Evolutionary conservation across 2,888 invertebrate genomes (phyloP).

Genomic region (Polietes domitor): DNA sequence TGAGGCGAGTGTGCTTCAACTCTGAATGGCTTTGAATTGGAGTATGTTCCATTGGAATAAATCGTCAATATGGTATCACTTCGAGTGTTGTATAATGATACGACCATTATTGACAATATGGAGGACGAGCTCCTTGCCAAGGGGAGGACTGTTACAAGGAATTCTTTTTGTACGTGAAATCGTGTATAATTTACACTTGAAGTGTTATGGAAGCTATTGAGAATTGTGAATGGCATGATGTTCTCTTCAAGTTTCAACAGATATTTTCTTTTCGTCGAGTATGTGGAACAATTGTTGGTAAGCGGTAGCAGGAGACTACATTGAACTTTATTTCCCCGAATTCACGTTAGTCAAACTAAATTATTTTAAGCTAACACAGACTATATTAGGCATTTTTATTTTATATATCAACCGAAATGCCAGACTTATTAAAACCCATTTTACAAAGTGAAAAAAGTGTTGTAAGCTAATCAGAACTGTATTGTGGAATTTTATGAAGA

Average conservation of each 20-base stretch:
- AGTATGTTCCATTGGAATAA: slow-evolving; percentile 28
- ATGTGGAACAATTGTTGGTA: too few species aligned
- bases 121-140: not conserved
- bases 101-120: not conserved
- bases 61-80: slow-evolving; percentile 31
- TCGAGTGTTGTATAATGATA: slow-evolving; percentile 40
- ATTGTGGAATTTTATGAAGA: too few species aligned
- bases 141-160: not conserved
- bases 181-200: slow-evolving; percentile 63
- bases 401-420: too few species aligned
- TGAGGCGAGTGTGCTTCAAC: not conserved
- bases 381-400: too few species aligned
- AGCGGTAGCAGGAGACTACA: too few species aligned
- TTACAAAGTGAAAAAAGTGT: too few species aligned
- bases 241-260: not conserved
- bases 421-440: too few species aligned
- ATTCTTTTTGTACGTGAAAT: slow-evolving; percentile 22
- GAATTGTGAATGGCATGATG: not conserved
- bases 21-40: not conserved
- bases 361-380: too few species aligned
- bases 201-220: slow-evolving; percentile 57
- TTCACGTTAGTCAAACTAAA: too few species aligned
- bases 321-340: too few species aligned
- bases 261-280: too few species aligned
- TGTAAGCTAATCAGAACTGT: too few species aligned